Percentiles rank a stretch among this genome's conserved stretches.
Evolutionary conservation across 2,797 vertebrate genomes (phyloP).

Genomic region (Poliocrania exsul): DNA sequence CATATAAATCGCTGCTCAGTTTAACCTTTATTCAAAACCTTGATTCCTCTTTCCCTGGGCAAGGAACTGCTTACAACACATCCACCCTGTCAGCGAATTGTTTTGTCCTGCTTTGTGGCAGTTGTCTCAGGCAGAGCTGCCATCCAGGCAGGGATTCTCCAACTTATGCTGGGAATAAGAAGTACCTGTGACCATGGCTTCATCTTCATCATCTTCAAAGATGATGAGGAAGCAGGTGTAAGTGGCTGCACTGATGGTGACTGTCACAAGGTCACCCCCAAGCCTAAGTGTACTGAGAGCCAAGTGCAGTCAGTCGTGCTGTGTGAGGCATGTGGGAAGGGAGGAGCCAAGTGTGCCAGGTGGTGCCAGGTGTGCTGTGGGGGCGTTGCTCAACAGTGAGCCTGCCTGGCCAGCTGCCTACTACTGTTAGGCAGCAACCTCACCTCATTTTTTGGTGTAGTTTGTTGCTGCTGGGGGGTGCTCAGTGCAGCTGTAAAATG

Average conservation of each 20-base stretch:
- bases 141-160: neutral
- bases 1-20: rapidly evolving
- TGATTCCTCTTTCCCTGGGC: neutral
- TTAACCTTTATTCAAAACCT: neutral
- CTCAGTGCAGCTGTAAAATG: neutral
- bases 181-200: neutral
- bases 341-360: neutral
- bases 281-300: rapidly evolving
- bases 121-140: neutral
- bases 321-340: rapidly evolving
- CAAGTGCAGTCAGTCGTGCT: rapidly evolving
- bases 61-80: neutral
- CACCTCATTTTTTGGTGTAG: rapidly evolving
- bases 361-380: neutral
- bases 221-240: rapidly evolving
- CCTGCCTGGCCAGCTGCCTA: neutral
- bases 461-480: neutral
- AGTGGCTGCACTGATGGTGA: neutral
- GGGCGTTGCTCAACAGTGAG: neutral
- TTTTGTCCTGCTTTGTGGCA: neutral
- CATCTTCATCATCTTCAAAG: neutral
- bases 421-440: rapidly evolving
- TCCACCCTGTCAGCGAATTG: neutral
- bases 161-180: neutral
- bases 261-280: neutral